phyloP scores from a whole-genome alignment of 2,797 vertebrate genomes.

The Scleropages formosus region DNA sequence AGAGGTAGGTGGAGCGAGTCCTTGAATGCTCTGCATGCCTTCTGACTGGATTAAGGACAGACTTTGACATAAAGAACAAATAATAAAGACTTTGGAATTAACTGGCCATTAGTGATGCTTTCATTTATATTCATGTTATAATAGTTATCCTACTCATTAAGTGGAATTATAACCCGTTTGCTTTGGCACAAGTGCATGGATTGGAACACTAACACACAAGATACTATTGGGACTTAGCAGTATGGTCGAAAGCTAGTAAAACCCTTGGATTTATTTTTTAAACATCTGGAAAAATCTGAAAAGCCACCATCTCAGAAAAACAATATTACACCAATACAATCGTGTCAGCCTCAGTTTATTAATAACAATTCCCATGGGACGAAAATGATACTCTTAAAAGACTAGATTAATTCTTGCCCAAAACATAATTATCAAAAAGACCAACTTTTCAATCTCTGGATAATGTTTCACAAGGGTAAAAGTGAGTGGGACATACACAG shows the following conservation, averaged over 20 bases:
- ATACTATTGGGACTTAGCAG: too few species aligned
- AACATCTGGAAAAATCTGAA: too few species aligned
- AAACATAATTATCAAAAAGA: background rate
- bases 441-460: background rate
- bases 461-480: background rate
- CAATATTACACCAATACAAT: too few species aligned
- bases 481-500: background rate
- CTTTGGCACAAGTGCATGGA: background rate
- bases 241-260: too few species aligned
- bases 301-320: too few species aligned
- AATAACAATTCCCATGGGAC: background rate
- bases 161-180: background rate
- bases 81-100: background rate
- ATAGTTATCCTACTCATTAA: background rate
- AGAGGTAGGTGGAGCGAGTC: background rate
- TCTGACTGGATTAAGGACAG: slow-evolving; percentile 5
- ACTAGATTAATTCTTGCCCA: background rate
- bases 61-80: background rate
- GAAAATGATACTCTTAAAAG: background rate
- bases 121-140: background rate
- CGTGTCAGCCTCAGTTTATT: background rate
- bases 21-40: background rate
- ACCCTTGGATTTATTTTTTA: too few species aligned
- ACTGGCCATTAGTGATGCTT: background rate
- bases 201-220: too few species aligned